These are phyloP conservation scores for Aleadryas rufinucha DNA, from an alignment of 2,113 vertebrate species.

Conservation along the genomic window DNA sequence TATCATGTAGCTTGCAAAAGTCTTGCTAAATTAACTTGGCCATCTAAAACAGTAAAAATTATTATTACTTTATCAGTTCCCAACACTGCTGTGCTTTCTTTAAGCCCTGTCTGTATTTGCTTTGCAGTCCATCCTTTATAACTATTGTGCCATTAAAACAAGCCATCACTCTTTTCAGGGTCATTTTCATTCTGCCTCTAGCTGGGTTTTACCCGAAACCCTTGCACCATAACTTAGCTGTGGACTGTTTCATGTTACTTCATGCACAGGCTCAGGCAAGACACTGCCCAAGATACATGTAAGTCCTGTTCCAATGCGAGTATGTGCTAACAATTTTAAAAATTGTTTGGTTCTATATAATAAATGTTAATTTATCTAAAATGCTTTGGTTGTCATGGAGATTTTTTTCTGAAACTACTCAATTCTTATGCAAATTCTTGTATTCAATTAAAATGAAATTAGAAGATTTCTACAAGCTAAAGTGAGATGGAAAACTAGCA, in stretches of 20 bases:
- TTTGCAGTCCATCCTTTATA: background rate
- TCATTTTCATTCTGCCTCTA: background rate
- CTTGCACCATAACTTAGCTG: background rate
- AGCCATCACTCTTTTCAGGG: background rate
- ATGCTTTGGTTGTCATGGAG: background rate
- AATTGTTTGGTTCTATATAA: background rate
- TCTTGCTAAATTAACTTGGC: background rate
- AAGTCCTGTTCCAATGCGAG: background rate
- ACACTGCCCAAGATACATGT: background rate
- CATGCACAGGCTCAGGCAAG: background rate
- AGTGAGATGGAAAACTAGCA: background rate
- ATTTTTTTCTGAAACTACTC: background rate
- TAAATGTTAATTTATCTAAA: background rate
- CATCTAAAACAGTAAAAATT: background rate
- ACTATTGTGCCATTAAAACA: background rate
- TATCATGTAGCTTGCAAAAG: background rate
- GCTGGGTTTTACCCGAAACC: background rate
- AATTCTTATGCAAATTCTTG: background rate
- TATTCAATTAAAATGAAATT: background rate
- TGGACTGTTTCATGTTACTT: background rate
- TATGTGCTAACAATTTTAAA: background rate
- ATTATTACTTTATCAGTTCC: background rate
- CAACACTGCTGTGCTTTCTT: background rate
- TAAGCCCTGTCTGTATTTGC: background rate
- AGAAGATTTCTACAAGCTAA: background rate